Percentiles rank a stretch among this genome's conserved stretches.
These are phyloP conservation scores for Eupelmus urozonus DNA, from an alignment of 2,888 invertebrate genomes.

Conservation along the genomic window DNA sequence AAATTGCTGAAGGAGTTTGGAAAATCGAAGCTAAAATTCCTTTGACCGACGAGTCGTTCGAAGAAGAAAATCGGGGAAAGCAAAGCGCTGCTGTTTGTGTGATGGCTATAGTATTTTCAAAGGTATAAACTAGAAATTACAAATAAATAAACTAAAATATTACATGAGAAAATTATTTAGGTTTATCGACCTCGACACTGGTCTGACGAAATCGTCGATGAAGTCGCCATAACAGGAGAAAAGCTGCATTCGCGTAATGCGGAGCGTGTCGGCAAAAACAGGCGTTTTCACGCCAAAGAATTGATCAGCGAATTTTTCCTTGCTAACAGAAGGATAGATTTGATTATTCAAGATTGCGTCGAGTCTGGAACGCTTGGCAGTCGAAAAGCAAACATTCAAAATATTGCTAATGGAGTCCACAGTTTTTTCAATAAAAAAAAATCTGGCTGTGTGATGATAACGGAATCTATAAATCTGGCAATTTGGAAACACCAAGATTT, in stretches of 20 bases:
- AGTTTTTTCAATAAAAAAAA: conserved; percentile 66
- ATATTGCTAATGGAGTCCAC: conserved; percentile 64
- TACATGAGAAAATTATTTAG: neutral
- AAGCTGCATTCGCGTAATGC: conserved; percentile 69
- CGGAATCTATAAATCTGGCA: conserved; percentile 62
- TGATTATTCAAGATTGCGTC: conserved; percentile 71
- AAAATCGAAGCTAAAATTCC: conserved; percentile 64
- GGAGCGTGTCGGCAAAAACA: conserved; percentile 62
- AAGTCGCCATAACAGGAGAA: conserved; percentile 69
- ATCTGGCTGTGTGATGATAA: conserved; percentile 66
- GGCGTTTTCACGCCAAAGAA: conserved; percentile 64
- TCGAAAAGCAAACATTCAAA: conserved; percentile 64
- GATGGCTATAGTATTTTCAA: conserved; percentile 71
- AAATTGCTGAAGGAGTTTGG: conserved; percentile 68
- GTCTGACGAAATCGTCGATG: conserved; percentile 67
- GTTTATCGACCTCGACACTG: conserved; percentile 69
- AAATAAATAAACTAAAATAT: neutral
- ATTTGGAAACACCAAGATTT: conserved; percentile 68
- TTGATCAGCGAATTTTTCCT: conserved; percentile 72
- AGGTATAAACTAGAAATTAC: conserved; percentile 58
- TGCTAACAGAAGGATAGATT: conserved; percentile 68
- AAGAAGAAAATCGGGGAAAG: conserved; percentile 62
- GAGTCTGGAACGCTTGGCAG: conserved; percentile 67
- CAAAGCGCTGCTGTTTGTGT: conserved; percentile 69
- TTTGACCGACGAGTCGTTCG: conserved; percentile 64